These are phyloP conservation scores for Drosophila prostipennis DNA, from an alignment of 2,888 invertebrate genomes.

Conservation along the genomic window DNA sequence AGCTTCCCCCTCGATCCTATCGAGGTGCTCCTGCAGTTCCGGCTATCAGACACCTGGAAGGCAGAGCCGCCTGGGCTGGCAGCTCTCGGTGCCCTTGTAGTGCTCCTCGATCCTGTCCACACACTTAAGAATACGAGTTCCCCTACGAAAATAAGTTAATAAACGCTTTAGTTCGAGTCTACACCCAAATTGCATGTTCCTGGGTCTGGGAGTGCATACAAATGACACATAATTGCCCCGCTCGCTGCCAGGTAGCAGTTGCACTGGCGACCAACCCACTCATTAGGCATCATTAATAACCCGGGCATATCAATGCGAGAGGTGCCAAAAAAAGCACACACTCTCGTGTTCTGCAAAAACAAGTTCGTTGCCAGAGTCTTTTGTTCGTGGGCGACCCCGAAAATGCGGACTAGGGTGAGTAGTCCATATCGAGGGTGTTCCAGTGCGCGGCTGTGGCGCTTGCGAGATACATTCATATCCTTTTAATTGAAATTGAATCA, in stretches of 20 bases:
- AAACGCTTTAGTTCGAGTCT: conserved; percentile 61
- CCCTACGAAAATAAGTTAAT: conserved; percentile 65
- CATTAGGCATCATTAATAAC: conserved; percentile 75
- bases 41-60: conserved; percentile 27
- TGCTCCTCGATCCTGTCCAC: conserved; percentile 24
- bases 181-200: conserved; percentile 58
- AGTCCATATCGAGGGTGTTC: conserved; percentile 9
- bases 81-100: conserved; percentile 63
- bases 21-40: conserved; percentile 40
- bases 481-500: conserved; percentile 79
- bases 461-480: conserved; percentile 73
- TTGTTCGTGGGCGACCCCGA: conserved; percentile 35
- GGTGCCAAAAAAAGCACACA: conserved; percentile 52
- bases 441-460: conserved; percentile 49
- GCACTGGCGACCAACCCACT: conserved; percentile 64
- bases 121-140: conserved; percentile 44
- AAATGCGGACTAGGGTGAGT: conserved; percentile 22
- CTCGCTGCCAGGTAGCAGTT: conserved; percentile 40
- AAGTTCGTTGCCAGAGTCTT: conserved; percentile 42
- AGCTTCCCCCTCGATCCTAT: conserved; percentile 46
- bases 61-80: conserved; percentile 53
- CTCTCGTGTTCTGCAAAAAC: conserved; percentile 15
- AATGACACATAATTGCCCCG: conserved; percentile 68
- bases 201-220: conserved; percentile 47
- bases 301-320: conserved; percentile 60